Evolutionary conservation across 2,113 vertebrate genomes (phyloP).

Genomic region (Plecotus auritus): DNA sequence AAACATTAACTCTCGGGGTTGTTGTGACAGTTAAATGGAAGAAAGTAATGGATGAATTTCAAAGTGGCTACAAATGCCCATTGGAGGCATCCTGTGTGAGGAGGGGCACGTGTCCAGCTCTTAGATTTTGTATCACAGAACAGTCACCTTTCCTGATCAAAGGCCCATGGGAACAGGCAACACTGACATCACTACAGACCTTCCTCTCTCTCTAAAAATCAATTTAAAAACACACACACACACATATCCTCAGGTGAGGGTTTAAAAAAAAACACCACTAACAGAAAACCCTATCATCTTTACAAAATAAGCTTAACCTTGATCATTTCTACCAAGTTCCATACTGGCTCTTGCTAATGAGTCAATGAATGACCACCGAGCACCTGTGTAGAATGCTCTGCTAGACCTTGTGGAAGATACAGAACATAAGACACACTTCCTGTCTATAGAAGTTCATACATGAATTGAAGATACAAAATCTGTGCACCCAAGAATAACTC

Average conservation of each 20-base stretch:
- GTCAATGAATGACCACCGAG: not conserved
- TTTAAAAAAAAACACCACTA: not conserved
- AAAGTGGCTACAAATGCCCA: not conserved
- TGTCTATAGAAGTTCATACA: not conserved
- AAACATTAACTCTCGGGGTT: not conserved
- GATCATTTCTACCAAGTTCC: not conserved
- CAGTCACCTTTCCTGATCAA: not conserved
- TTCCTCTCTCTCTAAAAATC: not conserved
- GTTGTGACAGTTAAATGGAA: not conserved
- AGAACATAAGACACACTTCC: not conserved
- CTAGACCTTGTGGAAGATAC: not conserved
- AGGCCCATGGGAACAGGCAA: not conserved
- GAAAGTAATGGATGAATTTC: not conserved
- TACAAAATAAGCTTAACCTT: not conserved
- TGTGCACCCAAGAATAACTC: not conserved
- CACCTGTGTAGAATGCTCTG: not conserved
- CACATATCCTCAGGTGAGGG: not conserved
- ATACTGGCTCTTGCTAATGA: not conserved
- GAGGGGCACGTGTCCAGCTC: not conserved
- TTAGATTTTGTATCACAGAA: not conserved
- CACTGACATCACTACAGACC: not conserved
- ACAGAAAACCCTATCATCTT: not conserved
- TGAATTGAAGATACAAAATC: not conserved
- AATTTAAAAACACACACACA: not conserved
- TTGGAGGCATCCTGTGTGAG: not conserved